Conservation (phyloP, 2,888 invertebrate species). For the Philereme vetulata region DNA sequence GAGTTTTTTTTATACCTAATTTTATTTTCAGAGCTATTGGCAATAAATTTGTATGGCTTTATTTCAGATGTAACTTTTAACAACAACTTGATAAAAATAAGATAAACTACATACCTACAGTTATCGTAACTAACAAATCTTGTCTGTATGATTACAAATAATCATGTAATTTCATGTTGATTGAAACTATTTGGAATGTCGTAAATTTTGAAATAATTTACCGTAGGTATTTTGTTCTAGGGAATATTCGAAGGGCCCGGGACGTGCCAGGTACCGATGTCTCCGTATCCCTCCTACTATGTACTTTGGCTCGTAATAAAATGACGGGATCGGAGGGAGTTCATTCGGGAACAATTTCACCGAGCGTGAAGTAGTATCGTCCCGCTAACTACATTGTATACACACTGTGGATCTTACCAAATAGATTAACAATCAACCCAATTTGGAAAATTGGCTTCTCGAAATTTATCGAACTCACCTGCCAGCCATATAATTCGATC, state of each 20-base stretch:
- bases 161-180: neutral
- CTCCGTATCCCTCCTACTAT: constrained; percentile 55
- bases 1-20: neutral
- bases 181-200: neutral
- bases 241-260: constrained; percentile 49
- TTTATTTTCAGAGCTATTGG: neutral
- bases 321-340: constrained; percentile 62
- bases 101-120: neutral
- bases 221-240: constrained; percentile 38
- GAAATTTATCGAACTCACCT: constrained; percentile 61
- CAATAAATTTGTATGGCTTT: neutral
- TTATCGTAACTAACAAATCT: too few relatives aligned
- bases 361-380: constrained; percentile 42
- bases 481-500: constrained; percentile 72
- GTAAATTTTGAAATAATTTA: neutral
- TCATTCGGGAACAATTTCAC: constrained; percentile 50
- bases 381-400: constrained; percentile 26
- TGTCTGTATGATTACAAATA: too few relatives aligned
- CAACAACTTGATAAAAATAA: neutral
- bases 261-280: constrained; percentile 70
- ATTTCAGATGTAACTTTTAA: neutral
- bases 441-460: constrained; percentile 33
- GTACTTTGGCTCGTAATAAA: constrained; percentile 57
- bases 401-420: constrained; percentile 29
- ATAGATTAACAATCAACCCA: constrained; percentile 35